A percentile compares a stretch with the other conserved stretches of the same genome.
Evolutionary conservation across 1,140 invertebrate species (phyloP).

Genomic region (Melitaea cinxia): DNA sequence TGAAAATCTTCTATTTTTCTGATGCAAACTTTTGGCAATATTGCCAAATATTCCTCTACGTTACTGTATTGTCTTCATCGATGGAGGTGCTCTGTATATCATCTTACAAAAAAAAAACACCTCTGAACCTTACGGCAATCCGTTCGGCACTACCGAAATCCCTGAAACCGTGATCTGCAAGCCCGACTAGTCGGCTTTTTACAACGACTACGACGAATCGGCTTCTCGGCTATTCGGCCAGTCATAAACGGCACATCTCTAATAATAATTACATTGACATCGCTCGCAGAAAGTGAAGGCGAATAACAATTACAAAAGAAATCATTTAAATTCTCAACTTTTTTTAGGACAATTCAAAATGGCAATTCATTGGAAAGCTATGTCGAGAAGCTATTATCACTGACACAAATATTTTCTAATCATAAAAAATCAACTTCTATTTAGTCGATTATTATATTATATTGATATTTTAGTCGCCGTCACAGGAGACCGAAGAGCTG

Average conservation of each 20-base stretch:
- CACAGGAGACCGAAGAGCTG: too few relatives aligned
- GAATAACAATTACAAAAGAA: slow-evolving; percentile 25
- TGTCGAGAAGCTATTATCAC: neutral
- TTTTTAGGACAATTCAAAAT: slow-evolving; percentile 22
- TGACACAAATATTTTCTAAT: neutral
- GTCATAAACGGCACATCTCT: too few relatives aligned
- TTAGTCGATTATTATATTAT: too few relatives aligned
- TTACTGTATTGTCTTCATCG: slow-evolving; percentile 2
- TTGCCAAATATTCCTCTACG: slow-evolving; percentile 1
- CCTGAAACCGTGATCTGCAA: too few relatives aligned
- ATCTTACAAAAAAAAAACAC: too few relatives aligned
- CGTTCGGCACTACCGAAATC: too few relatives aligned
- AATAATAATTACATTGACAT: slow-evolving; percentile 45
- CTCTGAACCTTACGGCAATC: too few relatives aligned
- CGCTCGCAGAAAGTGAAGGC: slow-evolving; percentile 33
- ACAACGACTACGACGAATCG: too few relatives aligned
- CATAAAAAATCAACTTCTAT: neutral
- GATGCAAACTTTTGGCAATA: slow-evolving; percentile 19
- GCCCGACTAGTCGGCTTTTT: too few relatives aligned
- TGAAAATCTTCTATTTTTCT: too few relatives aligned
- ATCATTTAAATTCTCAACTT: slow-evolving; percentile 12
- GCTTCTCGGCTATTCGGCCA: too few relatives aligned
- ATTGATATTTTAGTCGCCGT: too few relatives aligned
- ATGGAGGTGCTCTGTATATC: slow-evolving; percentile 11
- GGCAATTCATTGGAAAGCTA: slow-evolving; percentile 19